Evolutionary conservation across 2,113 vertebrate genomes (phyloP), one percentile per base, ranked within the genome.

Genomic region (Oryzias curvinotus): DNA sequence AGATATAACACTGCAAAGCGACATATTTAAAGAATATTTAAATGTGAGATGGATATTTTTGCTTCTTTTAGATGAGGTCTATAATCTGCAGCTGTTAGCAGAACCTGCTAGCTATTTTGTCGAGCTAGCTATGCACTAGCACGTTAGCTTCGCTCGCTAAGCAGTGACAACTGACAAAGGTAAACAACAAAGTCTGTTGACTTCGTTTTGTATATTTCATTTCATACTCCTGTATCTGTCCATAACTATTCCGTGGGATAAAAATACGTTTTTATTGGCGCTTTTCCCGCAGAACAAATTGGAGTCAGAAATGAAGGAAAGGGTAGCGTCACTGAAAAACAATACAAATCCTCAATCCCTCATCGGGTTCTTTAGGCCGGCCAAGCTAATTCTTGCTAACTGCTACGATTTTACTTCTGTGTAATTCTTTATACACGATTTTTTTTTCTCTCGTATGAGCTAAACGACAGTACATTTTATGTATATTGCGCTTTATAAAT

Each of bases 141-240:
- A 65, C 59, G n/a, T 53, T 84, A 89, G 84, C 85, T 51, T 80
- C 77, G 75, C 82, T 61, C 64, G 77, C 85, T 84, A 82, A 83
- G 60, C 78, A 81, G 71, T 82, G 78, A 78, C 85, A 85, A 85
- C 73, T 81, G 80, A 85, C 72, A 81, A 80, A 90, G 85, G 89
- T 90, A 89, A 89, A 87, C 86, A 88, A 71, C 63, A 52, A 49
- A 36, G 57, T 48, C 26, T 41, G 65, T 65, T 18, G 43, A 60
- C 23, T 60, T 8, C n/a, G 42, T 19, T 18, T 50, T 19, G 19
- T 54, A 46, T 19, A 13, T 50, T 21, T 6, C 16, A 49, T 42
- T 30, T 63, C 62, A 61, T 59, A 30, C 16, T 51, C 0, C 19
- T 30, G 13, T 13, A 5, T 28, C 14, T 63, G 5, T 13, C 43